These are phyloP conservation scores for Buphagus erythrorhynchus DNA, from an alignment of 2,797 vertebrate genomes.

Conservation along the genomic window DNA sequence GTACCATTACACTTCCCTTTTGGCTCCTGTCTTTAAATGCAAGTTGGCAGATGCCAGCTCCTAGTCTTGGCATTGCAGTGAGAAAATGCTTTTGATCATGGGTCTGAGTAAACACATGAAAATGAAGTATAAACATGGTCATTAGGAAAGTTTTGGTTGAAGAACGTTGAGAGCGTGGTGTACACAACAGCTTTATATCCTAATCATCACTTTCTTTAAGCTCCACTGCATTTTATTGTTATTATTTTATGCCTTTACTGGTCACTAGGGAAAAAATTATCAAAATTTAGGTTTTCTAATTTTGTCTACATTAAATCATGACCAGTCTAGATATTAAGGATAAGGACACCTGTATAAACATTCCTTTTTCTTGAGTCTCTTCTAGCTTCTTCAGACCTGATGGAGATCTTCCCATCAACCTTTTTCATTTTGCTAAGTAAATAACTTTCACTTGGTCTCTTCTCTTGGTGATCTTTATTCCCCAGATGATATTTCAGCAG, in stretches of 20 bases:
- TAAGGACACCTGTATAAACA: not conserved
- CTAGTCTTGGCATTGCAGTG: not conserved
- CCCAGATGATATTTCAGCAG: not conserved
- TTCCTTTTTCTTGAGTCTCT: not conserved
- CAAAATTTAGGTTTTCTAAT: not conserved
- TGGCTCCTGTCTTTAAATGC: not conserved
- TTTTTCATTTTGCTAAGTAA: not conserved
- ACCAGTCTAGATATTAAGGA: not conserved
- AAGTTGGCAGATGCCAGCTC: not conserved
- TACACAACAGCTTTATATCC: not conserved
- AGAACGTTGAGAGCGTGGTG: not conserved
- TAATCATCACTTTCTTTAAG: not conserved
- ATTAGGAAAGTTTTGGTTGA: not conserved
- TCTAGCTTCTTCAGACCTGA: not conserved
- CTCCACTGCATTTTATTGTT: not conserved
- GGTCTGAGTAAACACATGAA: not conserved
- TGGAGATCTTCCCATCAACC: not conserved
- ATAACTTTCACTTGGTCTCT: not conserved
- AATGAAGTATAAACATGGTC: not conserved
- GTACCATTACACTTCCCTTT: not conserved
- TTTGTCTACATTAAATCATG: not conserved
- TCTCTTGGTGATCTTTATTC: not conserved
- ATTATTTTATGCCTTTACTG: not conserved
- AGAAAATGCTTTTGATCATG: not conserved
- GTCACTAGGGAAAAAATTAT: not conserved